Evolutionary conservation across 2,113 vertebrate species (phyloP), one percentile per base, ranked within the genome.

Genomic region (Thymallus thymallus): DNA sequence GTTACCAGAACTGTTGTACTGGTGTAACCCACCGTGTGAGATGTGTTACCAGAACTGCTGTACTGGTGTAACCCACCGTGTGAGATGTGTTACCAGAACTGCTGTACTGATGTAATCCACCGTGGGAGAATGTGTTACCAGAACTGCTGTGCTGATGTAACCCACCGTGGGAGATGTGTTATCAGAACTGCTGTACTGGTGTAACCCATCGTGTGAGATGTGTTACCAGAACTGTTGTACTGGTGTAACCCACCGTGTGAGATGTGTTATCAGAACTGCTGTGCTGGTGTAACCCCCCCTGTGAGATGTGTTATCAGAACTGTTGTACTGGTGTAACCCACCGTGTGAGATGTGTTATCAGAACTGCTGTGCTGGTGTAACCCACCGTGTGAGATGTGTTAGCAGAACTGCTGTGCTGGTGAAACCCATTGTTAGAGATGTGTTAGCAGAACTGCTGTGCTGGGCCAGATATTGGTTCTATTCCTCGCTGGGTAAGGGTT

Each of bases 1-100:
- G 72, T 74, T 75, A 83, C 80, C 80, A 81, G 58, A 68, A 23
- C 70, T 41, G 67, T 69, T 30, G 35, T 41, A 2, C 35, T 41
- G 35, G 9, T n/a, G 45, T 13, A 46, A 13, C 45, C 45, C 45
- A 48, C 12, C 2, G 45, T 14, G 45, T 48, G 45, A 58, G 55
- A 18, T 60, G 56, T 76, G 72, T 74, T 75, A 83, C 80, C 80
- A 81, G 58, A 68, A 23, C 70, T 41, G 67, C 72, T 30, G 35
- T 41, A 2, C 35, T 41, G 35, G 9, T n/a, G 45, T 13, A 46
- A 13, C 45, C 45, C 45, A 48, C 12, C 2, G 45, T 14, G 45
- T 48, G 45, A 58, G 55, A 18, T 60, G 56, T 76, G 72, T 74
- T 75, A 83, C 80, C 80, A 81, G 58, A 68, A 23, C 70, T 41